Base-by-base conservation (phyloP, 2,888 invertebrate genomes). In the Heliconius hortense region DNA sequence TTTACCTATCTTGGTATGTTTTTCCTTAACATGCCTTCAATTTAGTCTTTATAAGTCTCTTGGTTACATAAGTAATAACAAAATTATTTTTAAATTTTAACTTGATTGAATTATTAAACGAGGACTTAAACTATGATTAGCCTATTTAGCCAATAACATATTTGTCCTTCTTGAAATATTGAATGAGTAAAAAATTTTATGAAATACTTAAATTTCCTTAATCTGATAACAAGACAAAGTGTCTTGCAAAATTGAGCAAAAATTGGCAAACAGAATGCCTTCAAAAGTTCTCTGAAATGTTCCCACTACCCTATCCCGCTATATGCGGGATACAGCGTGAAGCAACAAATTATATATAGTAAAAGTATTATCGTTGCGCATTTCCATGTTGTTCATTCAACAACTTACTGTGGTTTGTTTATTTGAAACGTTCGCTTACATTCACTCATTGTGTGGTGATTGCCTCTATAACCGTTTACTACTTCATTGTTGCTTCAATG, bases 391-490 rank as follows among this genome's bases (percentile, higher is more conserved):
- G 31, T 31, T 53, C 69, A 56, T 69, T 56, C n/a, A 69, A 56
- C 13, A 35, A 35, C 69, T n/a, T 69, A 56, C 35, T 56, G 56
- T 35, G 10, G 68, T 69, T 69, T 69, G 69, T 69, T 69, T 69
- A 69, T 56, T 69, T 35, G n/a, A 69, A 69, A 69, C 53, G n/a
- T 31, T 56, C 69, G 56, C 31, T 39, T 56, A 56, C 53, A n/a
- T 31, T 56, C 69, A 35, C 24, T 60, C 76, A 78, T 79, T 79
- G 81, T 78, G 77, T 74, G 79, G 75, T 72, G 81, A 82, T 81
- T 81, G 80, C 80, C 80, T 80, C 81, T 83, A 82, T 83, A 82
- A 81, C 79, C 80, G 77, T 84, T 86, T 82, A 83, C 80, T 75
- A 79, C 81, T 79, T 79, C 83, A 85, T 87, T 86, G 86, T 86